Conservation (phyloP, 2,888 invertebrate species). For the Mimumesa dahlbomi region DNA sequence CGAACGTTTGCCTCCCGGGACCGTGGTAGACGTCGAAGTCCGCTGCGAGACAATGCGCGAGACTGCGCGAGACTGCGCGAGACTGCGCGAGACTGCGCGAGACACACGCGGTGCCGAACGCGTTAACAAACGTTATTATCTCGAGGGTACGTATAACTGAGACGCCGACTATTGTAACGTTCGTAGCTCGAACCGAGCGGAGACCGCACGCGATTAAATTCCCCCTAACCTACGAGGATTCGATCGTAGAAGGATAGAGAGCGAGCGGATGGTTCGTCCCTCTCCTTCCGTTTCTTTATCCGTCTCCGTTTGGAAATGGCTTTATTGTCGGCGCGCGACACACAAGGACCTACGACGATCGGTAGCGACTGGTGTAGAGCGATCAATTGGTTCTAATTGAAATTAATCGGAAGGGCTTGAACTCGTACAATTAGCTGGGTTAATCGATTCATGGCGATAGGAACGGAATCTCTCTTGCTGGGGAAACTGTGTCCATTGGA, state of each 20-base stretch:
- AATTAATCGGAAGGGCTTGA: constrained; percentile 38
- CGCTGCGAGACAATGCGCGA: too few species aligned
- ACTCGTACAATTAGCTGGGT: neutral
- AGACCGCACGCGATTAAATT: constrained; percentile 60
- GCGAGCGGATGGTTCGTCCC: constrained; percentile 11
- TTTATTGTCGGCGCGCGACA: constrained; percentile 16
- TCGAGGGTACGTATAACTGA: too few species aligned
- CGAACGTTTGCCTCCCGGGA: neutral
- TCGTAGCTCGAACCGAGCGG: constrained; percentile 49
- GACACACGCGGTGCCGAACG: too few species aligned
- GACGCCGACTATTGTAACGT: too few species aligned
- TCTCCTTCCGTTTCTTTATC: constrained; percentile 28
- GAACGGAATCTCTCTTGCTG: too few species aligned
- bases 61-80: too few species aligned
- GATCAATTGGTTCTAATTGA: constrained; percentile 52
- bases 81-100: too few species aligned
- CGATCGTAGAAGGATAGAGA: constrained; percentile 23
- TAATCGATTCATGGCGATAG: too few species aligned
- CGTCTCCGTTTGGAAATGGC: constrained; percentile 27
- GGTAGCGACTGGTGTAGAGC: constrained; percentile 38
- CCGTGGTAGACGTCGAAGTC: too few species aligned
- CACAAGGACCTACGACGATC: constrained; percentile 19
- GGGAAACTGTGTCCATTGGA: too few species aligned
- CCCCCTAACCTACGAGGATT: constrained; percentile 19
- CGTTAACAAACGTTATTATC: too few species aligned